Evolutionary conservation across 2,797 vertebrate genomes (phyloP).

Genomic region (Lophius americanus): DNA sequence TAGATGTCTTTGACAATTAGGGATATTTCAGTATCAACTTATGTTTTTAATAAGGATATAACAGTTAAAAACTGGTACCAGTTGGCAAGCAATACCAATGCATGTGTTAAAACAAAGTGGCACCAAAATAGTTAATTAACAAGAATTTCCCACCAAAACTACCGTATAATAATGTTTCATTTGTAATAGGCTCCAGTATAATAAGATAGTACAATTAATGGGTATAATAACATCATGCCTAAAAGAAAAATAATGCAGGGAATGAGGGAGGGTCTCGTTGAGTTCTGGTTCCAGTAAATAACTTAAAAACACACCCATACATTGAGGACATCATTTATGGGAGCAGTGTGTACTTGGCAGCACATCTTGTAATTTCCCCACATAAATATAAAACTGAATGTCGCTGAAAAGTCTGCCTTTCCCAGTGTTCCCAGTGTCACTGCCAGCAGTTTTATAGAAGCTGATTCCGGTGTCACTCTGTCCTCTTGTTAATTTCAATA

Average conservation of each 20-base stretch:
- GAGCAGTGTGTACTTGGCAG: constrained; percentile 52
- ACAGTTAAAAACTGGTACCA: too few species aligned
- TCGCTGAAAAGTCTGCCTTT: constrained; percentile 28
- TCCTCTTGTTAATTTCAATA: constrained; percentile 15
- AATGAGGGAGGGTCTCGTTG: constrained; percentile 11
- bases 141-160: too few species aligned
- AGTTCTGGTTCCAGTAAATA: constrained; percentile 28
- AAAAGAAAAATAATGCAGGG: constrained; percentile 19
- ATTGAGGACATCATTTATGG: constrained; percentile 20
- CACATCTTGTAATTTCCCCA: constrained; percentile 26
- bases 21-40: too few species aligned
- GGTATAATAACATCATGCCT: constrained; percentile 4
- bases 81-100: too few species aligned
- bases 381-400: constrained; percentile 51
- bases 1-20: too few species aligned
- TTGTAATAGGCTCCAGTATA: too few species aligned
- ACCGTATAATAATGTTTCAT: too few species aligned
- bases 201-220: not conserved
- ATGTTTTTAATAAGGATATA: too few species aligned
- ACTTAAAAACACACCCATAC: constrained; percentile 9
- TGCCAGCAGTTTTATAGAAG: constrained; percentile 22
- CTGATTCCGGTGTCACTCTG: constrained; percentile 21
- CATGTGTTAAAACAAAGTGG: too few species aligned
- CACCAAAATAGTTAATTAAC: too few species aligned
- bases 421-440: constrained; percentile 16